phyloP scores from a whole-genome alignment of 2,113 vertebrate species.

The Macquaria australasica region DNA sequence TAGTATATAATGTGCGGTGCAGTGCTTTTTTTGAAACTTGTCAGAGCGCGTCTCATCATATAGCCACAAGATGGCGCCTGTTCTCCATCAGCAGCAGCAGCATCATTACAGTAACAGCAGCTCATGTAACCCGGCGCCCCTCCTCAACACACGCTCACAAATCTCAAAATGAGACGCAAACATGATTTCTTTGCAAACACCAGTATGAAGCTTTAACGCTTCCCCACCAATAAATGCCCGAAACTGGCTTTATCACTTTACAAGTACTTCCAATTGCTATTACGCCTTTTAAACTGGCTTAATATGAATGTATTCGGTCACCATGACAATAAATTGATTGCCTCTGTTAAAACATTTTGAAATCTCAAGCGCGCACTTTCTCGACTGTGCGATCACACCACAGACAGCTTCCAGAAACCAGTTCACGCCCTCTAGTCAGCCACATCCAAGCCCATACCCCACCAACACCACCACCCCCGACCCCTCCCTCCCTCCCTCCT shows the following conservation, averaged over 20 bases:
- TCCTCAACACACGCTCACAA: background rate
- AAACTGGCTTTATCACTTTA: background rate
- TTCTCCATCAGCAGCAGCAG: background rate
- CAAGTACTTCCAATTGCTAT: background rate
- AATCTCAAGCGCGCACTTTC: background rate
- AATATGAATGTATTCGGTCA: background rate
- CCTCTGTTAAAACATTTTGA: background rate
- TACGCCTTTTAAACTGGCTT: background rate
- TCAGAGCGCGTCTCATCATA: background rate
- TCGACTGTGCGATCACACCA: background rate
- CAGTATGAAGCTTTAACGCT: background rate
- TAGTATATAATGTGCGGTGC: background rate
- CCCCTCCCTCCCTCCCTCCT: conserved; percentile 9
- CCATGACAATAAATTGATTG: conserved; percentile 24
- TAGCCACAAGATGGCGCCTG: conserved; percentile 63
- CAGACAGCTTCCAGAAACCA: background rate
- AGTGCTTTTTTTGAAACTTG: background rate
- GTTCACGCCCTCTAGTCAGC: conserved; percentile 44
- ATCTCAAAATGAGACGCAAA: background rate
- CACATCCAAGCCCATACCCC: conserved; percentile 32
- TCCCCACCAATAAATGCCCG: background rate
- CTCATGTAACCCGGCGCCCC: background rate
- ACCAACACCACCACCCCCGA: background rate
- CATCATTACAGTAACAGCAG: background rate
- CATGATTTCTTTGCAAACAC: background rate